Conservation (phyloP, 2,113 vertebrate genomes). For the Oreocharis arfaki region DNA sequence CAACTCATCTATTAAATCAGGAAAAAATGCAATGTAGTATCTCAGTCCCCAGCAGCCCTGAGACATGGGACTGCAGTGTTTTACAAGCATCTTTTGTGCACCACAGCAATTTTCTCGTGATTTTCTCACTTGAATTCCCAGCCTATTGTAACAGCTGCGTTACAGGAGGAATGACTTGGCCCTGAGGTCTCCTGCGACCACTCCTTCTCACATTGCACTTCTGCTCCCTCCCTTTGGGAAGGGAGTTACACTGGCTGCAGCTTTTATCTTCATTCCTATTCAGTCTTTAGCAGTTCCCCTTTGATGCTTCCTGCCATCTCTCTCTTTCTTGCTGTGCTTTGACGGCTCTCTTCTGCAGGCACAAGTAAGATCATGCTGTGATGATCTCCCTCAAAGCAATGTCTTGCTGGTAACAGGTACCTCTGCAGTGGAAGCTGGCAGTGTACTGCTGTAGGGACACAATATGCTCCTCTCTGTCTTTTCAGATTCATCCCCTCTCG, state of each 20-base stretch:
- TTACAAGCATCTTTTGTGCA: not conserved
- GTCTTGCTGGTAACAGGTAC: slow-evolving; percentile 55
- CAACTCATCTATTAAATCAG: not conserved
- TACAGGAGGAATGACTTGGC: not conserved
- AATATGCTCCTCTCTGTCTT: slow-evolving; percentile 25
- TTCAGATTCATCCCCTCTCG: not conserved
- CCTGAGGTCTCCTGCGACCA: slow-evolving; percentile 15
- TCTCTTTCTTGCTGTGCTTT: slow-evolving; percentile 53
- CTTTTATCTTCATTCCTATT: slow-evolving; percentile 58
- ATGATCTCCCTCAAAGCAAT: slow-evolving; percentile 51
- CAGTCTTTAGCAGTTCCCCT: slow-evolving; percentile 26
- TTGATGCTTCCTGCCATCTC: slow-evolving; percentile 48
- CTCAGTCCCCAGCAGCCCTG: not conserved
- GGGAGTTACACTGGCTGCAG: slow-evolving; percentile 25
- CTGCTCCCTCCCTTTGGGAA: slow-evolving; percentile 29
- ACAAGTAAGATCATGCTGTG: slow-evolving; percentile 45
- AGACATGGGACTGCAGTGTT: not conserved
- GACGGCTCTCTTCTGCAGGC: slow-evolving; percentile 34
- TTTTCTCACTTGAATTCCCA: slow-evolving; percentile 31
- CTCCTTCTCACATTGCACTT: slow-evolving; percentile 34
- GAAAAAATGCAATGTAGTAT: not conserved
- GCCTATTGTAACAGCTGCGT: slow-evolving; percentile 2
- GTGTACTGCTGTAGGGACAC: slow-evolving; percentile 26
- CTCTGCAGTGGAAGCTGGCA: not conserved
- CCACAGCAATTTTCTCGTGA: not conserved